Evolutionary conservation across 2,888 invertebrate species (phyloP), one percentile per base, ranked within the genome.

Genomic region (Aphidoletes aphidimyza): DNA sequence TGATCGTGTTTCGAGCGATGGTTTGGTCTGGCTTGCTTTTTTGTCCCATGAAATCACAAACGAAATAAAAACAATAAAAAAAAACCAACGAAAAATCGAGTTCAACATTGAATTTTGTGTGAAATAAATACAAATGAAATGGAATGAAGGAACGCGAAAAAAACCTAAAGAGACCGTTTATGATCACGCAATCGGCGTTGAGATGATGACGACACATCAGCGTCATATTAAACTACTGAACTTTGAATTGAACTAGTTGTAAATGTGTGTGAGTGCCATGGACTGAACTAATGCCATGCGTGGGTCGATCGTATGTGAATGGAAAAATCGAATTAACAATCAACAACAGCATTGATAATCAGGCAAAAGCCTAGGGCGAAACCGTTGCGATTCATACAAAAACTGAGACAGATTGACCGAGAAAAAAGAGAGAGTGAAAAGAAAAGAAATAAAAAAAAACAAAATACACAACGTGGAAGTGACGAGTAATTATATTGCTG

Each of bases 401-500:
- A 22, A 54, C n/a, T n/a, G 54, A 26, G 26, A 54, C 22, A 54
- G 54, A 42, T 6, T 14, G 42, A 42, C 8, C 6, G 42, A 42
- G 42, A 42, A 42, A 42, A 14, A 42, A 54, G 54, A 54, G 1
- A 54, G 47, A 47, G 17, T 3, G 22, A 54, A 54, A 54, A 39
- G 6, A 47, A 11, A 47, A 47, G 3, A 47, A 14, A 19, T 8
- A 30, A 69, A 34, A 69, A 3, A 11, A 34, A 14, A 19, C 9
- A 19, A 19, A 47, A 11, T 22, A 54, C 2, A 54, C n/a, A 34
- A 69, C 69, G 30, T 69, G 34, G 69, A 69, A 69, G 30, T 69
- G 69, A 69, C 69, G 69, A 69, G 69, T 69, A 69, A 69, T 69
- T 69, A 69, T 69, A 69, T 69, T 69, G 69, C 69, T 69, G 30